These are phyloP conservation scores for Nematostella vectensis DNA, from an alignment of 92 coral and sea anemone species.

Conservation along the genomic window DNA sequence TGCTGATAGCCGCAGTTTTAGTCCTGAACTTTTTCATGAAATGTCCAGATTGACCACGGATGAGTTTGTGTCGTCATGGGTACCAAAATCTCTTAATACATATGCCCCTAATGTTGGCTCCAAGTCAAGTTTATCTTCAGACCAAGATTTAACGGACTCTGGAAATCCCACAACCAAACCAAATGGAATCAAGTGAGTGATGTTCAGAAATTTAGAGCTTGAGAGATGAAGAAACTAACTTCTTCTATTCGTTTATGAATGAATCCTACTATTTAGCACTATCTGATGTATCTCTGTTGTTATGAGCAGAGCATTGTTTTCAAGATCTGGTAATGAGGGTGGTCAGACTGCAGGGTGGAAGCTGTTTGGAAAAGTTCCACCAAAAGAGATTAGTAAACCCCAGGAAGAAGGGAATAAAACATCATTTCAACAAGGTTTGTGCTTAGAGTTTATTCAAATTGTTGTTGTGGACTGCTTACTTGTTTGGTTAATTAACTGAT, in stretches of 20 bases:
- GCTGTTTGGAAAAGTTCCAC: slow-evolving; percentile 76
- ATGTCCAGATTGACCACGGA: slow-evolving; percentile 49
- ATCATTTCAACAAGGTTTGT: too few species aligned
- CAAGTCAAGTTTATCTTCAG: not conserved
- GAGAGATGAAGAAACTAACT: too few species aligned
- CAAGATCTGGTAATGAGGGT: slow-evolving; percentile 37
- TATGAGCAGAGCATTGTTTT: slow-evolving; percentile 34
- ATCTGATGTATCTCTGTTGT: too few species aligned
- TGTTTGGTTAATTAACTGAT: too few species aligned
- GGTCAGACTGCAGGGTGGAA: slow-evolving; percentile 70
- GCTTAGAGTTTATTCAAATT: too few species aligned
- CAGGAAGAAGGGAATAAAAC: not conserved
- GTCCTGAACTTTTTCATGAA: slow-evolving; percentile 66
- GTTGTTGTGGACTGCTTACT: too few species aligned
- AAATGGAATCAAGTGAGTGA: slow-evolving; percentile 50
- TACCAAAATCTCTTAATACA: slow-evolving; percentile 64
- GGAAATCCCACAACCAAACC: slow-evolving; percentile 29
- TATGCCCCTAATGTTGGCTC: slow-evolving; percentile 51
- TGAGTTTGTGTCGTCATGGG: slow-evolving; percentile 67
- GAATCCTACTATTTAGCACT: too few species aligned
- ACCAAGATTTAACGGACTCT: not conserved
- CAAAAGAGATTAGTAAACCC: slow-evolving; percentile 23
- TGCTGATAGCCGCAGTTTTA: slow-evolving; percentile 34
- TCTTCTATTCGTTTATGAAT: too few species aligned
- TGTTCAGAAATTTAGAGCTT: too few species aligned